phyloP scores from a whole-genome alignment of 2,797 vertebrate species.

The Myotis daubentonii region DNA sequence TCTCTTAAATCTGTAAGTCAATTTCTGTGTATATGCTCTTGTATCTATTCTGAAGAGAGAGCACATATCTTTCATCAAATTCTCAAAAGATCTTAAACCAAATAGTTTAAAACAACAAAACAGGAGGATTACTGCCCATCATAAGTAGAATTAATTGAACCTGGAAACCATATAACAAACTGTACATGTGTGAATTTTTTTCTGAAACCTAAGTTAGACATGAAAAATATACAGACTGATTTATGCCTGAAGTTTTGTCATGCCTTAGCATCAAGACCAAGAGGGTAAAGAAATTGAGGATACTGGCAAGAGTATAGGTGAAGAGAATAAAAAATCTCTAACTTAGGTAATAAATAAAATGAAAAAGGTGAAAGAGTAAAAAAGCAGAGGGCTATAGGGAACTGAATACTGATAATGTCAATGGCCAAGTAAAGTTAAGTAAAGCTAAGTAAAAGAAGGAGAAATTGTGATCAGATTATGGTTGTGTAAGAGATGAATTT shows the following conservation, averaged over 20 bases:
- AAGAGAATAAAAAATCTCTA: constrained; percentile 22
- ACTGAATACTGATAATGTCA: not conserved
- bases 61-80: not conserved
- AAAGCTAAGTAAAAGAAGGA: not conserved
- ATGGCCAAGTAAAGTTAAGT: constrained; percentile 13
- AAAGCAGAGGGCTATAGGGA: not conserved
- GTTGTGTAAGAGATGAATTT: not conserved
- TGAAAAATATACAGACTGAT: not conserved
- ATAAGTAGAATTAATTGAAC: not conserved
- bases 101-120: not conserved
- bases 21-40: not conserved
- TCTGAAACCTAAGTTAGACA: not conserved
- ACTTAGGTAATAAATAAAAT: not conserved
- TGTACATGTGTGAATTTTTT: not conserved
- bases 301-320: not conserved
- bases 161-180: not conserved
- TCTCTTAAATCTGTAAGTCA: not conserved
- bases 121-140: not conserved
- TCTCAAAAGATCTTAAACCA: constrained; percentile 17
- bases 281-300: not conserved
- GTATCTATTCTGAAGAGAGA: not conserved
- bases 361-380: not conserved
- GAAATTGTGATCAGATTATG: not conserved
- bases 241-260: not conserved
- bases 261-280: not conserved